Conservation (phyloP, 2,113 vertebrate genomes). For the Muntiacus muntjak region DNA sequence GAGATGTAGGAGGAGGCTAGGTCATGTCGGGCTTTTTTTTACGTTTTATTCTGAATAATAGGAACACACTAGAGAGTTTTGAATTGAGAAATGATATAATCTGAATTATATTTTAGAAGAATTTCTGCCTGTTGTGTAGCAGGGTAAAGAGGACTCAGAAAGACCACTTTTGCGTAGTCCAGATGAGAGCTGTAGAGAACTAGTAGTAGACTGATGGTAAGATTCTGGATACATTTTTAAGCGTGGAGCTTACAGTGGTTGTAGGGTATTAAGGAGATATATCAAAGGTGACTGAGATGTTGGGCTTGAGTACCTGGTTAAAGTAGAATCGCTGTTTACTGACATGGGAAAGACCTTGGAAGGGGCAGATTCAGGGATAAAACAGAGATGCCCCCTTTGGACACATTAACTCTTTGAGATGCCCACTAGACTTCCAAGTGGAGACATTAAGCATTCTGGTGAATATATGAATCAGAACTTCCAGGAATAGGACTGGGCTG, state of each 20-base stretch:
- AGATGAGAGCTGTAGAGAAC: neutral
- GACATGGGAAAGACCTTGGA: neutral
- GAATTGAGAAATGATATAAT: neutral
- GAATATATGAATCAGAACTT: neutral
- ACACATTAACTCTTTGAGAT: neutral
- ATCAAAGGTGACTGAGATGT: neutral
- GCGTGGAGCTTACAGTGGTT: neutral
- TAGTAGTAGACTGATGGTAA: neutral
- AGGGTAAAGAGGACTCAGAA: neutral
- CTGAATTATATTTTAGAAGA: neutral
- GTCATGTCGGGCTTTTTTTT: neutral
- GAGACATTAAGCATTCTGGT: neutral
- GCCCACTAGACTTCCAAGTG: neutral
- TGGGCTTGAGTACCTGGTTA: neutral
- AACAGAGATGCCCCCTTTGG: neutral
- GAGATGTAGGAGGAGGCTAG: neutral
- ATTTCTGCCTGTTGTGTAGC: neutral
- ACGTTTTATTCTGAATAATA: neutral
- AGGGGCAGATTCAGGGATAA: neutral
- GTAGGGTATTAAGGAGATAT: neutral
- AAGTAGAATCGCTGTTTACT: neutral
- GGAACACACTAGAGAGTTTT: neutral
- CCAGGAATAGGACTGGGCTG: neutral
- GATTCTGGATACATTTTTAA: neutral
- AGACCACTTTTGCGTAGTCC: neutral